Conservation (phyloP, 1,140 invertebrate species). For the Maconellicoccus hirsutus region DNA sequence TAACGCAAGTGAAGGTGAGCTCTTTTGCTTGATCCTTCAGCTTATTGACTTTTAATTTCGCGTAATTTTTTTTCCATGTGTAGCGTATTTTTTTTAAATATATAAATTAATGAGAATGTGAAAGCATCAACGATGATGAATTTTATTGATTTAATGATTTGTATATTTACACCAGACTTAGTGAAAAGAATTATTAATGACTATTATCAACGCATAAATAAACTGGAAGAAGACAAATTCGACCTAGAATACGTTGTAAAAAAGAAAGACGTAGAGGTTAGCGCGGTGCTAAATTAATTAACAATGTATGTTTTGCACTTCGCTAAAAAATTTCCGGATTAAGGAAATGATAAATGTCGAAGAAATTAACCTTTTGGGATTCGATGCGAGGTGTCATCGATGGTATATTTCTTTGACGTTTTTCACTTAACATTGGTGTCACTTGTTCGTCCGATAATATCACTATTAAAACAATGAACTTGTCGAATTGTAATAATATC, state of each 20-base stretch:
- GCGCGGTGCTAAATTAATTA: conserved; percentile 16
- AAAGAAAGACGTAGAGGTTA: conserved; percentile 92
- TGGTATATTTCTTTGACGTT: background rate
- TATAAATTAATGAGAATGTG: no score
- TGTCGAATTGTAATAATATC: conserved; percentile 10
- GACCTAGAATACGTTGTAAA: conserved; percentile 96
- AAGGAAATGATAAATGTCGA: background rate
- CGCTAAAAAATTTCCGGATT: background rate
- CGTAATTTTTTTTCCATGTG: no score
- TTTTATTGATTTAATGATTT: background rate
- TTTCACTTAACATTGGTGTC: background rate
- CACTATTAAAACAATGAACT: background rate
- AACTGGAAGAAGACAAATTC: conserved; percentile 91
- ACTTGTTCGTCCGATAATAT: conserved; percentile 4
- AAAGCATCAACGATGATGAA: no score
- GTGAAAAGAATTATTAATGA: conserved; percentile 70
- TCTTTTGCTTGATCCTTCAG: conserved; percentile 24
- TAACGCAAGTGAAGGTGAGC: conserved; percentile 79
- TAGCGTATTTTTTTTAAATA: no score
- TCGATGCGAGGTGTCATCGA: background rate
- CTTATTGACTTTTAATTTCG: no score
- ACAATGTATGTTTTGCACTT: background rate
- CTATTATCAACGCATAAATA: conserved; percentile 75
- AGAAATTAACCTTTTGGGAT: background rate
- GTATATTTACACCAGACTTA: conserved; percentile 40